Base-by-base conservation (phyloP, 2,888 invertebrate genomes). In the Furcula furcula region DNA sequence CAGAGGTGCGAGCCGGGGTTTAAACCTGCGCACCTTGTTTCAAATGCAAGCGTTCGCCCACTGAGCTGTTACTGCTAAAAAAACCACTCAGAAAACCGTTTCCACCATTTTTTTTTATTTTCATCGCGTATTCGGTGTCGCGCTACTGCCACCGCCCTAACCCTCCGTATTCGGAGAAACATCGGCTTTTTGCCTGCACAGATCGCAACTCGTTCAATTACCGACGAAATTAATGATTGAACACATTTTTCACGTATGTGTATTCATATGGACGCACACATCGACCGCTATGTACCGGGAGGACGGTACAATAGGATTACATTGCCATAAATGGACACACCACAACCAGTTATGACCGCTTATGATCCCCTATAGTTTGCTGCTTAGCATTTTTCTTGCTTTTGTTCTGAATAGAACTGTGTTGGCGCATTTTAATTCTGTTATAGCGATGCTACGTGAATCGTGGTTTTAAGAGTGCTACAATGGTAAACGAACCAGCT, bases 171-270 rank as follows among this genome's bases (percentile, higher is more conserved):
- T 85, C 84, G 76, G 56, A 70, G 85, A 86, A 86, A 75, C 77
- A 66, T 69, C 61, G 63, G 55, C 58, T 86, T 86, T 86, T 86
- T 85, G 76, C 66, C 39, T 36, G 42, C 47, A 42, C 60, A 65
- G 67, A 71, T 76, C 73, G 65, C 77, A 71, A 79, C 71, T 71
- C 70, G 76, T 82, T 84, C 85, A 87, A 87, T 86, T 87, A 86
- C 83, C 58, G 71, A 64, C 69, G 59, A 86, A 84, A 86, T 87
- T 87, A 87, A 87, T 81, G 86, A 87, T 86, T 85, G 81, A 73
- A 81, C 83, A 83, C 81, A 83, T 66, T 79, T 80, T 76, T 74
- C 71, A 69, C 59, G 64, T 67, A 51, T 61, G 62, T 55, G 62
- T 74, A 66, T 62, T 56, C 56, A 57, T 61, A 55, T 47, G 56